Conservation (phyloP, 1,140 invertebrate species). For the Drosophila kikkawai region DNA sequence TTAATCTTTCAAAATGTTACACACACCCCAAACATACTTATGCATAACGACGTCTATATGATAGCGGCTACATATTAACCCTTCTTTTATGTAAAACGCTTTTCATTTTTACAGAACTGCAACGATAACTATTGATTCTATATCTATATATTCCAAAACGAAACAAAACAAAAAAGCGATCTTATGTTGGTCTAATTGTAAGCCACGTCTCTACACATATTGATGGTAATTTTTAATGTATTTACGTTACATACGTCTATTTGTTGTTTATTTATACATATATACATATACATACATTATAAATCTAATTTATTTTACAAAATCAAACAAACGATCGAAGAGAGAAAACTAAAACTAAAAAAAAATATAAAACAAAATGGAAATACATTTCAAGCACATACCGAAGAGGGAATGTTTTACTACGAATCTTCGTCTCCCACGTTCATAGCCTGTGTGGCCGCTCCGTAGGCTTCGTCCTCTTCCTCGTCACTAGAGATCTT, state of each 20-base stretch:
- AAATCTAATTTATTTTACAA: conserved; percentile 80
- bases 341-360: conserved; percentile 39
- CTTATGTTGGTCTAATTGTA: conserved; percentile 72
- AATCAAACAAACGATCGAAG: conserved; percentile 56
- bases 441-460: conserved; percentile 46
- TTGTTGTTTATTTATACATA: conserved; percentile 83
- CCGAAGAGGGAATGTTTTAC: conserved; percentile 3
- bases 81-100: conserved; percentile 61
- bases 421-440: background rate
- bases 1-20: conserved; percentile 76
- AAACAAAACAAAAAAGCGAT: conserved; percentile 53
- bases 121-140: conserved; percentile 65
- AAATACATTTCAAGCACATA: conserved; percentile 57
- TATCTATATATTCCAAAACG: conserved; percentile 63
- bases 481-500: conserved; percentile 15
- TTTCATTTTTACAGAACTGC: conserved; percentile 55
- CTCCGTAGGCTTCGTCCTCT: conserved; percentile 30
- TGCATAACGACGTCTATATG: conserved; percentile 60
- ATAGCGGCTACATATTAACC: conserved; percentile 65
- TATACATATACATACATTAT: conserved; percentile 65
- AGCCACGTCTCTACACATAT: conserved; percentile 62
- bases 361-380: conserved; percentile 12
- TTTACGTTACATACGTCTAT: conserved; percentile 74
- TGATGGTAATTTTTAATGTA: conserved; percentile 77
- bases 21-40: conserved; percentile 68